Base-by-base conservation (phyloP, 2,797 vertebrate species). In the Paedocypris micromegethes region DNA sequence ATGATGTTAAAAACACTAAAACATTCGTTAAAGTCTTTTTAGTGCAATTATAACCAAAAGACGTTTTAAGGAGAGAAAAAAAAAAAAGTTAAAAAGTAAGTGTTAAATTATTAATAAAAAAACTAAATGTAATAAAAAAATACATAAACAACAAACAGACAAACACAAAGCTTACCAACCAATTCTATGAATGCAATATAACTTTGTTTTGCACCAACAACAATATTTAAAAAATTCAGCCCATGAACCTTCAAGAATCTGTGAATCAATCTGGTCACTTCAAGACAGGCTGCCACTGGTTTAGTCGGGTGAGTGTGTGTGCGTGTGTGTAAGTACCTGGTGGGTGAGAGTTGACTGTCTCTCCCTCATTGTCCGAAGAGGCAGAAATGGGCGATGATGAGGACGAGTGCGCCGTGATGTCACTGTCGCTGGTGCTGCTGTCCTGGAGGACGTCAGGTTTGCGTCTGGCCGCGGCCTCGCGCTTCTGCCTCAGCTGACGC, bases 361-460 rank as follows among this genome's bases (percentile, higher is more conserved):
- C 94, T 0, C 94, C 92, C 0, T 94, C 94, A 2, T 93, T 92
- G 41, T 91, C 90, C 4, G 90, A 90, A 6, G 90, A 90, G 72
- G 85, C 88, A 81, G 87, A 85, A 81, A 81, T 58, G 0, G 90
- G 90, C 9, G 90, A 89, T 61, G 86, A 88, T 84, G 88, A 88
- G 81, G 81, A 92, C 2, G 97, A 97, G 85, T 97, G 94, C 75
- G 95, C 97, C 1, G 97, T 98, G 83, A 98, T 92, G 89, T 99
- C 96, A 70, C 95, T 99, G 82, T 99, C 96, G 42, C 96, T 98
- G 57, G 96, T 98, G 86, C 96, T 99, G 91, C 96, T 98, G 91
- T 98, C 94, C 91, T 98, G 96, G 84, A 98, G 92, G 88, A 98
- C 87, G 86, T 94, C 97, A 60, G 97, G 97, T 74, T 98, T 98